Evolutionary conservation across 2,113 vertebrate genomes (phyloP), one percentile per base, ranked within the genome.

Genomic region (Dipodomys merriami): DNA sequence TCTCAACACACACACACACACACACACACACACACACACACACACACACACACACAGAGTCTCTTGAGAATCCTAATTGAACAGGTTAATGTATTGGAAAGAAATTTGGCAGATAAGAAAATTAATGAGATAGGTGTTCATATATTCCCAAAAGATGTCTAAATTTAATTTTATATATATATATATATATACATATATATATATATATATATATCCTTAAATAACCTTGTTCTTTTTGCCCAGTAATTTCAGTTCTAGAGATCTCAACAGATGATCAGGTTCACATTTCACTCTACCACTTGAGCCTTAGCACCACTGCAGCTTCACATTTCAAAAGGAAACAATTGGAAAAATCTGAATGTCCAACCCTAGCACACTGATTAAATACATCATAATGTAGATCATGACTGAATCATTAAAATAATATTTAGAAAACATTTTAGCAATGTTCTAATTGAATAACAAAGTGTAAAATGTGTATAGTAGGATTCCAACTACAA

Each of bases 311-410:
- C 4, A 67, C 60, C 80, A 60, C 6, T 71, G 22, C 16, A 33
- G 33, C 72, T 39, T 68, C 72, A 33, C 67, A 76, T 71, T 82
- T 85, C 68, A 82, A 76, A 2, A 72, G 53, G 53, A 57, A 81
- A 33, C 33, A 71, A 49, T 4, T 80, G 19, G 46, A 82, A 46
- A 77, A 78, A 71, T 16, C 33, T 88, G 64, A 88, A 57, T 82
- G 30, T 20, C 68, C 82, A 86, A 72, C 6, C n/a, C 65, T 64
- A 87, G 20, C 46, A 62, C 5, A 65, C 13, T 84, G 39, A 30
- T 77, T 39, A 88, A 88, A 93, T 85, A 93, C 71, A 88, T 82
- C 53, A 67, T 5, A 77, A 33, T n/a, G 74, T 30, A 69, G n/a
- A 74, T 29, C 64, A 69, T 33, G 12, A 92, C 90, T 83, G n/a